phyloP scores from a whole-genome alignment of 2,797 vertebrate species.

The Amblyraja radiata region DNA sequence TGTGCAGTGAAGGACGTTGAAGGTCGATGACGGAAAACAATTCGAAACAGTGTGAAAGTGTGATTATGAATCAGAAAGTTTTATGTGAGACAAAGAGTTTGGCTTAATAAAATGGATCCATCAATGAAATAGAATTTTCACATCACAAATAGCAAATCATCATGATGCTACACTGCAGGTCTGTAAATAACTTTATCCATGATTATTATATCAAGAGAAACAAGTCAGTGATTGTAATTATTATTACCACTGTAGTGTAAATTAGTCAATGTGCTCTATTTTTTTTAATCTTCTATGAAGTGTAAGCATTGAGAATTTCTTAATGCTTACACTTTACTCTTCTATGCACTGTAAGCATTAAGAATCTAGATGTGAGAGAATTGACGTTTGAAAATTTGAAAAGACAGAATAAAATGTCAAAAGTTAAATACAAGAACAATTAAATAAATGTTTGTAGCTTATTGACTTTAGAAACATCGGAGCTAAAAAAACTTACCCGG shows the following conservation, averaged over 20 bases:
- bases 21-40: not conserved
- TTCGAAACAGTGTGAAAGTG: not conserved
- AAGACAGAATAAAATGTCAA: not conserved
- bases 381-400: not conserved
- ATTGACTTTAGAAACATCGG: too few species aligned
- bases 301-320: not conserved
- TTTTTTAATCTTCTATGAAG: not conserved
- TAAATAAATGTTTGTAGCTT: too few species aligned
- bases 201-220: not conserved
- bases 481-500: too few species aligned
- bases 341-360: not conserved
- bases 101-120: not conserved
- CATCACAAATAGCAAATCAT: not conserved
- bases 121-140: not conserved
- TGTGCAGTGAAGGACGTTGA: not conserved
- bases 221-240: not conserved
- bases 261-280: not conserved
- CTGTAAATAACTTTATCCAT: not conserved
- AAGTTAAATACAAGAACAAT: too few species aligned
- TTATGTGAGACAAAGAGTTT: not conserved
- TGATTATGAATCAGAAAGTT: not conserved
- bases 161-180: not conserved
- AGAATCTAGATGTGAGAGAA: not conserved
- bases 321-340: not conserved
- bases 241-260: not conserved